Conservation (phyloP, 2,888 invertebrate genomes). For the Anthrax anthrax region DNA sequence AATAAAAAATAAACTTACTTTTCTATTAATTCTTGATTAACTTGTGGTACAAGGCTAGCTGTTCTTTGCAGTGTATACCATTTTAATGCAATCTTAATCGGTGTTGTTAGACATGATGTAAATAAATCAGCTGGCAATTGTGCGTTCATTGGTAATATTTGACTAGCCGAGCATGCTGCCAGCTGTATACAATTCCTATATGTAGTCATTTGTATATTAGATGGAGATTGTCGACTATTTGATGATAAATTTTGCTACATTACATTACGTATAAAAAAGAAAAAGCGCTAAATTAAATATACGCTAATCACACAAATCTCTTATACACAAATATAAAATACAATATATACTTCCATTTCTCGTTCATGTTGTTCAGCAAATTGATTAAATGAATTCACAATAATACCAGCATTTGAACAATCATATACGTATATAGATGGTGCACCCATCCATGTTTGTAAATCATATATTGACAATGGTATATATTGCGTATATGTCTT, state of each 20-base stretch:
- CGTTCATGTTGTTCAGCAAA: constrained; percentile 85
- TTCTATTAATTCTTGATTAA: constrained; percentile 76
- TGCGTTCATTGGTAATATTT: constrained; percentile 92
- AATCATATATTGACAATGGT: constrained; percentile 93
- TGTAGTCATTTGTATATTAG: constrained; percentile 33
- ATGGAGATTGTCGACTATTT: constrained; percentile 1
- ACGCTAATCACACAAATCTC: too few relatives aligned
- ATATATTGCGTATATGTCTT: constrained; percentile 98
- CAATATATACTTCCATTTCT: constrained; percentile 50
- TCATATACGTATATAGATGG: constrained; percentile 99
- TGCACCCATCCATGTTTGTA: constrained; percentile 98
- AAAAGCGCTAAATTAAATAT: neutral
- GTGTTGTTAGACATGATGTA: constrained; percentile 95
- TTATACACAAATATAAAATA: too few relatives aligned
- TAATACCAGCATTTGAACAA: constrained; percentile 95
- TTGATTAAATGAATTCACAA: constrained; percentile 77
- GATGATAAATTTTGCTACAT: constrained; percentile 3
- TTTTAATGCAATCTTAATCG: constrained; percentile 87
- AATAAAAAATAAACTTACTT: constrained; percentile 42
- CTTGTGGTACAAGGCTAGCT: constrained; percentile 63
- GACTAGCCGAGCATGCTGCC: constrained; percentile 87
- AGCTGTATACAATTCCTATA: constrained; percentile 90
- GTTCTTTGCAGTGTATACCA: constrained; percentile 84
- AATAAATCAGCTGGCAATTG: constrained; percentile 95
- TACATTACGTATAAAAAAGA: neutral